Conservation (phyloP, 2,113 vertebrate species). For the Saguinus midas region DNA sequence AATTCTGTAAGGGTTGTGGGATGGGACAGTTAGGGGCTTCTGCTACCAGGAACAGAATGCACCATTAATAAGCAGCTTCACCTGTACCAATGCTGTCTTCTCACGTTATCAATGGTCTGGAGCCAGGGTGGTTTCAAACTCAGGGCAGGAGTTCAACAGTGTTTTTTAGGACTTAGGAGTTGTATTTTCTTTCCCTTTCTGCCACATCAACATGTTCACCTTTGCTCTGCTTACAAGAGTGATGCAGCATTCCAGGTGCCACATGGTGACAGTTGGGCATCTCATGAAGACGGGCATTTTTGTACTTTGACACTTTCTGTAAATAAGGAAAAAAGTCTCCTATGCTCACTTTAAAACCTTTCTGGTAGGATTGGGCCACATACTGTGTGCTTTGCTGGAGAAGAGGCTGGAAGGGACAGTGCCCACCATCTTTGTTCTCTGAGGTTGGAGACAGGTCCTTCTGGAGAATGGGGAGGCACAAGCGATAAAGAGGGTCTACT, state of each 20-base stretch:
- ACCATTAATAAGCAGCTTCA: no score
- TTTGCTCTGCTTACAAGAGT: not conserved
- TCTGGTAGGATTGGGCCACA: not conserved
- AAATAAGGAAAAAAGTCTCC: not conserved
- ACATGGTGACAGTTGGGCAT: not conserved
- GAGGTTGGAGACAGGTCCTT: not conserved
- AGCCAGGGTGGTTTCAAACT: not conserved
- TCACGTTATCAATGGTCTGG: fast-evolving
- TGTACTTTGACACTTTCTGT: not conserved
- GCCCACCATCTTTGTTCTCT: fast-evolving
- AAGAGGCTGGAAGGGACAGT: fast-evolving
- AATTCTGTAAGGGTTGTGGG: not conserved
- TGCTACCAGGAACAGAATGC: not conserved
- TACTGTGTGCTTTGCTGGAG: fast-evolving
- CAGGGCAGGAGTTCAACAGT: no score
- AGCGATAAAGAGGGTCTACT: not conserved
- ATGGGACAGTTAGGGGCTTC: not conserved
- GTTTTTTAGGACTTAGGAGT: fast-evolving
- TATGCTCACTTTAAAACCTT: not conserved
- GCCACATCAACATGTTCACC: fast-evolving
- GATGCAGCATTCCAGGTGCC: no score
- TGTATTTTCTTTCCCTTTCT: not conserved
- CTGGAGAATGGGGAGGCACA: fast-evolving
- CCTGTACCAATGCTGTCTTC: fast-evolving
- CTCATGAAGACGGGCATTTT: not conserved